Evolutionary conservation across 2,113 vertebrate species (phyloP).

Genomic region (Gymnobelideus leadbeateri): DNA sequence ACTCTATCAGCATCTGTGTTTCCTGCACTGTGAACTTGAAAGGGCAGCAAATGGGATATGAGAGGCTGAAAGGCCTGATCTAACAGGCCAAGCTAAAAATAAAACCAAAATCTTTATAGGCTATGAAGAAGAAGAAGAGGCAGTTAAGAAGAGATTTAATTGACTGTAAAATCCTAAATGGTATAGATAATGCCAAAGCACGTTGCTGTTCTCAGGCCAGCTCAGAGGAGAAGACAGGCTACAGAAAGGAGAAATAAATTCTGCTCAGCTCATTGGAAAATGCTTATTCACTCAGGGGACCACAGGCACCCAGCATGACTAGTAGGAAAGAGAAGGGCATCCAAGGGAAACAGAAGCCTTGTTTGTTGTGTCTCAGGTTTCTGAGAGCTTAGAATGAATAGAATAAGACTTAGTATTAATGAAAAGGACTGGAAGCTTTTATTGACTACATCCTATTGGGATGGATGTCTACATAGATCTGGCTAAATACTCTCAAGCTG

Average conservation of each 20-base stretch:
- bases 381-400: constrained; percentile 65
- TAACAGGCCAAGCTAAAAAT: constrained; percentile 74
- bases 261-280: constrained; percentile 54
- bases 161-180: constrained; percentile 80
- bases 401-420: constrained; percentile 54
- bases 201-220: constrained; percentile 49
- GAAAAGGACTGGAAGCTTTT: constrained; percentile 67
- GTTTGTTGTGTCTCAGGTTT: constrained; percentile 51
- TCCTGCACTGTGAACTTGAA: constrained; percentile 33
- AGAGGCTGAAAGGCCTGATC: constrained; percentile 27
- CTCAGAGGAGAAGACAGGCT: constrained; percentile 60
- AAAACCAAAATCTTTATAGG: constrained; percentile 54
- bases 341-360: constrained; percentile 8
- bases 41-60: constrained; percentile 56
- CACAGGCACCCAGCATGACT: constrained; percentile 22
- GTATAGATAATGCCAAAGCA: constrained; percentile 70
- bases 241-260: constrained; percentile 56
- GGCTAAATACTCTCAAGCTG: constrained; percentile 46
- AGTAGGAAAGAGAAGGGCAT: constrained; percentile 42
- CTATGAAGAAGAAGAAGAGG: constrained; percentile 68
- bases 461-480: constrained; percentile 34
- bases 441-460: constrained; percentile 19
- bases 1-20: constrained; percentile 58
- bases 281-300: constrained; percentile 35
- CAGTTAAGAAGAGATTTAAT: constrained; percentile 73